Base-by-base conservation (phyloP, 2,797 vertebrate genomes). In the Carcharodon carcharias region DNA sequence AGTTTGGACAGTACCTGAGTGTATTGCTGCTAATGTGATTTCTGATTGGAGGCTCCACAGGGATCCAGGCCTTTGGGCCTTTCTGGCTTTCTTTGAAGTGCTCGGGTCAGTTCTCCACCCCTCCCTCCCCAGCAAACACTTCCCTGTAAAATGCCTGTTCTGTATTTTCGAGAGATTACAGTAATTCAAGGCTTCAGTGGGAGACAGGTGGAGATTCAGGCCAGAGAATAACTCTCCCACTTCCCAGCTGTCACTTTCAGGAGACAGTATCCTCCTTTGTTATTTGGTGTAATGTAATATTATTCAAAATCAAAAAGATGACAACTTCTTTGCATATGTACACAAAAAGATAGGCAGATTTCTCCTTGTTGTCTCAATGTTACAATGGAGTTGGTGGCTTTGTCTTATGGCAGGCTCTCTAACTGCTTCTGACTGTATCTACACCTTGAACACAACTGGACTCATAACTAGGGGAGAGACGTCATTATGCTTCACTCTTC, bases 201-300 rank as follows among this genome's bases (percentile, higher is more conserved):
- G 28, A 92, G 89, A 63, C 89, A 92, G 89, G 58, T 92, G 89
- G 56, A 61, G 9, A 91, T 28, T 35, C 58, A 61, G 54, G 9
- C 11, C 26, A 9, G 35, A 35, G 56, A 31, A 12, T 61, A 61
- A 91, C 88, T 5, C 21, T 91, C 31, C 88, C 56, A 61, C 35
- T 6, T 61, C 88, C 56, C 89, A 92, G 89, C 89, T 92, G 89
- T 63, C 58, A 63, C 89, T 92, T 35, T 58, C 35, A 92, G 23
- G 56, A 92, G 88, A 91, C 88, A 56, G 28, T n/a, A n/a, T n/a
- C 56, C 12, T 92, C 56, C 89, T 92, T 92, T 92, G 89, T 92
- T 92, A 4, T 1, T 6, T 31, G 6, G n/a, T 92, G 89, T 35
- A 92, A 92, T n/a, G 3, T 63, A 92, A 92, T 92, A 92, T 56